Evolutionary conservation across 2,888 invertebrate genomes (phyloP).

Genomic region (Cerceris ruficornis): DNA sequence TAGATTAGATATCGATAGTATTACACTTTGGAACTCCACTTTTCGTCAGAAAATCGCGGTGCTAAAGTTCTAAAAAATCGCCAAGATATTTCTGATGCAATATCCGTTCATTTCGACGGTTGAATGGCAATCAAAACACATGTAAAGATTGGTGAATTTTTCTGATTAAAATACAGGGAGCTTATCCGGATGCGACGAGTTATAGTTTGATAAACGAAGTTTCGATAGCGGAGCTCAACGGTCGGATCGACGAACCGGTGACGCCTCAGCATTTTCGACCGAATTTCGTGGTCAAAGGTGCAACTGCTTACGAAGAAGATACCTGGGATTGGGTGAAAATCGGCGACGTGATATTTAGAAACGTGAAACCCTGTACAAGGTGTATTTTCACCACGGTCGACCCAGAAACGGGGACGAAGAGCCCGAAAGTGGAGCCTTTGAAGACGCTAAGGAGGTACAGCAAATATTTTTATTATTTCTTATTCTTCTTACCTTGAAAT

Average conservation of each 20-base stretch:
- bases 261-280: constrained; percentile 85
- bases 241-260: constrained; percentile 83
- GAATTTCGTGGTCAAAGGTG: constrained; percentile 86
- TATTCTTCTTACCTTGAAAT: neutral
- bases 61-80: no score
- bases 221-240: constrained; percentile 87
- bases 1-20: no score
- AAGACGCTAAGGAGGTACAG: constrained; percentile 85
- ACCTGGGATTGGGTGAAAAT: constrained; percentile 88
- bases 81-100: no score
- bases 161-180: constrained; percentile 82
- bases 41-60: no score
- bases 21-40: no score
- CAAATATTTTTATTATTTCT: neutral
- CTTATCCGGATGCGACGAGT: constrained; percentile 86
- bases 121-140: no score
- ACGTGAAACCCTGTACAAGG: constrained; percentile 87
- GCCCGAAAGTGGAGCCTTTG: constrained; percentile 85
- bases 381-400: constrained; percentile 89
- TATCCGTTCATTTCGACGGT: no score
- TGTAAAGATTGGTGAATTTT: no score
- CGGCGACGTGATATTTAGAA: constrained; percentile 85
- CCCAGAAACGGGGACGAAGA: constrained; percentile 85
- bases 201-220: constrained; percentile 87
- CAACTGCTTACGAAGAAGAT: constrained; percentile 86